Evolutionary conservation across 1,140 invertebrate genomes (phyloP).

Genomic region (Cotesia vestalis): DNA sequence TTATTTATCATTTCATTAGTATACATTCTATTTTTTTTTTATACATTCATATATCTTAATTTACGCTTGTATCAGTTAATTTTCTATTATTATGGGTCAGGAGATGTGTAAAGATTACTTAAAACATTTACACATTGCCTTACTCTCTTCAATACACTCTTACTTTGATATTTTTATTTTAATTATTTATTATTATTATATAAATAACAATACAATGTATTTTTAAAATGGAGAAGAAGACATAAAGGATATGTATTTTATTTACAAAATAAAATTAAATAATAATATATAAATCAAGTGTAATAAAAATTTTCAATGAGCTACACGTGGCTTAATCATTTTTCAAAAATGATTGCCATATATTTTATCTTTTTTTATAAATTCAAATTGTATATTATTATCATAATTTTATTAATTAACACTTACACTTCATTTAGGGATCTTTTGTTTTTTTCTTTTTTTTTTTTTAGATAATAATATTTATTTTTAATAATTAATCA

Average conservation of each 20-base stretch:
- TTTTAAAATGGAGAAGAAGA: neutral
- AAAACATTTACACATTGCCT: too few species aligned
- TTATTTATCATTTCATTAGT: neutral
- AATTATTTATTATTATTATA: too few species aligned
- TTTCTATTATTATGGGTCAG: too few species aligned
- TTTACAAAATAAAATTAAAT: slow-evolving; percentile 7
- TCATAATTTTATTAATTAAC: neutral
- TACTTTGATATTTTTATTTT: too few species aligned
- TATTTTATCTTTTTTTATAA: too few species aligned
- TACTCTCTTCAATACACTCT: too few species aligned
- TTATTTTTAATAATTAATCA: neutral
- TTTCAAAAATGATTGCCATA: too few species aligned
- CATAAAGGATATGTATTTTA: slow-evolving; percentile 14
- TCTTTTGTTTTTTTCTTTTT: neutral
- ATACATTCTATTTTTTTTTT: slow-evolving; percentile 9
- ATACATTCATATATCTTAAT: slow-evolving; percentile 2
- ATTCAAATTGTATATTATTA: neutral
- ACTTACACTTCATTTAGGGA: slow-evolving; percentile 4
- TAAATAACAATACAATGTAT: neutral
- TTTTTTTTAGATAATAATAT: neutral
- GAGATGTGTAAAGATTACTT: too few species aligned
- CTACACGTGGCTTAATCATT: too few species aligned
- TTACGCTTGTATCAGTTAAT: neutral
- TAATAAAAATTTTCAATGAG: too few species aligned
- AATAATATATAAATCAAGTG: slow-evolving; percentile 3